Evolutionary conservation across 2,888 invertebrate species (phyloP).

Genomic region (Spisula solida): DNA sequence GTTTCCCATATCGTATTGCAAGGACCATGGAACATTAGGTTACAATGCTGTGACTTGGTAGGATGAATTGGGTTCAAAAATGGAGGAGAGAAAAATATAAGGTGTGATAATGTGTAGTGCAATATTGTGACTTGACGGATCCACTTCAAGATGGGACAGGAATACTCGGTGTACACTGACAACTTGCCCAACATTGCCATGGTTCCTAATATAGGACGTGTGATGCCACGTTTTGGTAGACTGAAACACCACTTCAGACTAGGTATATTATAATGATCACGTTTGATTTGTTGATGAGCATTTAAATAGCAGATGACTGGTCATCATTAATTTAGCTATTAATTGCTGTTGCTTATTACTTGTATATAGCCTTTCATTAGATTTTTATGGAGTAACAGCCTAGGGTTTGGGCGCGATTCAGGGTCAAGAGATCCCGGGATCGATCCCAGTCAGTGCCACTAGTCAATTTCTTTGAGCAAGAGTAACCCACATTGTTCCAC

Average conservation of each 20-base stretch:
- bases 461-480: neutral
- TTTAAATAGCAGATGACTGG: neutral
- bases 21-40: neutral
- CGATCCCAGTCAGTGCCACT: too few relatives aligned
- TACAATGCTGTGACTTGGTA: neutral
- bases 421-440: too few relatives aligned
- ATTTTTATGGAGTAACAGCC: too few relatives aligned
- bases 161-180: constrained; percentile 51
- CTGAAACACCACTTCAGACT: constrained; percentile 41
- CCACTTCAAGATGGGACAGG: constrained; percentile 51
- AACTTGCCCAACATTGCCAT: constrained; percentile 49
- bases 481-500: neutral
- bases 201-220: constrained; percentile 28
- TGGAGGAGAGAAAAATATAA: too few relatives aligned
- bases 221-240: constrained; percentile 45
- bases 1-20: neutral
- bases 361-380: too few relatives aligned
- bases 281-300: neutral
- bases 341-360: neutral
- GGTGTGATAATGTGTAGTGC: neutral
- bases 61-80: too few relatives aligned
- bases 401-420: neutral
- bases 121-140: neutral
- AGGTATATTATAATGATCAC: constrained; percentile 37
- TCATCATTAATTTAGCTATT: too few relatives aligned